Conservation (phyloP, 2,113 vertebrate species). For the Tonatia bakeri region DNA sequence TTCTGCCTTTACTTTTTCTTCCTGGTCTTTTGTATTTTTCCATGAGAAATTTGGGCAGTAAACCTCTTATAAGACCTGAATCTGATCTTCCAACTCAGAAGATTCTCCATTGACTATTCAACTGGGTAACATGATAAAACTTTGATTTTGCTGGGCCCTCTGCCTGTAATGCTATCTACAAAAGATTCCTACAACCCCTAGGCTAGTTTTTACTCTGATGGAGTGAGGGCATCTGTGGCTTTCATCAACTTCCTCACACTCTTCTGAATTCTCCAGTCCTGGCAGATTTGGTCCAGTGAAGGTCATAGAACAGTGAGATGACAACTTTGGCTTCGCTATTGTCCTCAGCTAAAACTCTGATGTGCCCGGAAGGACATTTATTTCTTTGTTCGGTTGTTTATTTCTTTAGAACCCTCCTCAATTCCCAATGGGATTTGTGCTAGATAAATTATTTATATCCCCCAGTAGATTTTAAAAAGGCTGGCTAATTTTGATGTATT, state of each 20-base stretch:
- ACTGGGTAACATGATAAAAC: not conserved
- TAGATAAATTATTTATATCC: not conserved
- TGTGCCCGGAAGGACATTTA: not conserved
- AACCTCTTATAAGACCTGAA: slow-evolving; percentile 18
- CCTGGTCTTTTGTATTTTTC: not conserved
- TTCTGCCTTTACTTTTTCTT: not conserved
- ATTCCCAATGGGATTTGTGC: not conserved
- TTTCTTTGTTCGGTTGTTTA: not conserved
- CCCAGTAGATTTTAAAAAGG: not conserved
- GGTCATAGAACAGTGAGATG: not conserved
- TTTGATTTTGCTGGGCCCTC: not conserved
- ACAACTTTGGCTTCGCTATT: not conserved
- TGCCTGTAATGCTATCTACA: not conserved
- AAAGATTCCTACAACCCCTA: not conserved
- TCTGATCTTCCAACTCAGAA: slow-evolving; percentile 16
- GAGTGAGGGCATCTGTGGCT: not conserved
- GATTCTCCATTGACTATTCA: not conserved
- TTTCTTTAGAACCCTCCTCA: not conserved
- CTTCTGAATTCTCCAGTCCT: not conserved
- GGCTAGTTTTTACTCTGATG: not conserved
- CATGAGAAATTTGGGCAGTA: not conserved
- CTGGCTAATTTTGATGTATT: not conserved
- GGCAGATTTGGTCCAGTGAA: not conserved
- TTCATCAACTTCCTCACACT: not conserved
- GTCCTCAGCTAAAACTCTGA: not conserved